Conservation (phyloP, 2,888 invertebrate genomes). For the Lapara coniferarum region DNA sequence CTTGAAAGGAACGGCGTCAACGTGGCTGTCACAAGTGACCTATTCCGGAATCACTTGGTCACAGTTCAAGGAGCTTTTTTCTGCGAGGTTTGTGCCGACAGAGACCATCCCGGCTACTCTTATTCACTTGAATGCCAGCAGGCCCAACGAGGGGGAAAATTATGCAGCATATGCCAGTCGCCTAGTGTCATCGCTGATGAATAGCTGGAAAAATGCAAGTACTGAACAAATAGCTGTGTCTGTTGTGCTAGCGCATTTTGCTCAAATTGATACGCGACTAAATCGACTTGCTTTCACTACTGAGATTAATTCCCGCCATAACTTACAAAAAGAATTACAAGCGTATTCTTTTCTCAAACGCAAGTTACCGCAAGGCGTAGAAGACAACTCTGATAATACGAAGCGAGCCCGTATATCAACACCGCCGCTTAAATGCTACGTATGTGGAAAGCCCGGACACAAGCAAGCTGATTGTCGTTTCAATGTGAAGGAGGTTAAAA, state of each 20-base stretch:
- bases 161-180: conserved; percentile 30
- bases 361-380: not conserved
- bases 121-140: conserved; percentile 29
- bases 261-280: conserved; percentile 28
- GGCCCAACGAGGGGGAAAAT: conserved; percentile 33
- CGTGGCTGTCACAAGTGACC: conserved; percentile 34
- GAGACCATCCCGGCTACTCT: conserved; percentile 32
- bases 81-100: conserved; percentile 17
- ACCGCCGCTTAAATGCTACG: not conserved
- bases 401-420: not conserved
- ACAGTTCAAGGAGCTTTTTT: conserved; percentile 33
- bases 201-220: conserved; percentile 22
- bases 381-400: not conserved
- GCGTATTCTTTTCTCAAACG: conserved; percentile 27
- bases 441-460: conserved; percentile 22
- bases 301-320: conserved; percentile 22
- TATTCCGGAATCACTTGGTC: conserved; percentile 36
- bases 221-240: conserved; percentile 31
- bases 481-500: not conserved
- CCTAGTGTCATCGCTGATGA: conserved; percentile 27
- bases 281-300: conserved; percentile 31
- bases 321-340: conserved; percentile 28
- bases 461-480: not conserved
- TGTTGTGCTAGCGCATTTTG: conserved; percentile 28
- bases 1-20: conserved; percentile 29